A percentile compares a stretch with the other conserved stretches of the same genome.
phyloP scores from a whole-genome alignment of 2,113 vertebrate genomes.

The Lamprotornis superbus region DNA sequence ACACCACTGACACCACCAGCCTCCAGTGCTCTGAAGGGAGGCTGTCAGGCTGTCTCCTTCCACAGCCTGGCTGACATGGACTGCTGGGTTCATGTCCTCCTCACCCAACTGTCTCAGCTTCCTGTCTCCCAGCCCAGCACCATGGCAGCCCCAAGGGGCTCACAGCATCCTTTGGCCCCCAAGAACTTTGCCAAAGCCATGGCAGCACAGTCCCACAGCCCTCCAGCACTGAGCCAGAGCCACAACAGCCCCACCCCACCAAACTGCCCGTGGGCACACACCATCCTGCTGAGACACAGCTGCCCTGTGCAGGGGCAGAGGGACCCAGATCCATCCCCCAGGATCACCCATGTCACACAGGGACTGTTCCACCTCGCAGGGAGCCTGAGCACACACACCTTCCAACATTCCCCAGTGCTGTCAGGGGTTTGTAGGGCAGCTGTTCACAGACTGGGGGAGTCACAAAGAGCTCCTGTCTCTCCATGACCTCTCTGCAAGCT shows the following conservation, averaged over 20 bases:
- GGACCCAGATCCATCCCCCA: not conserved
- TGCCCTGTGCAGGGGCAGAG: not conserved
- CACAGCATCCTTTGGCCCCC: not conserved
- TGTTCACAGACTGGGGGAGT: fast-evolving
- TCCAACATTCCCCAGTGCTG: not conserved
- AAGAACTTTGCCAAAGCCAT: not conserved
- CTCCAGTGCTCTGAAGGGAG: fast-evolving
- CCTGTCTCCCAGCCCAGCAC: not conserved
- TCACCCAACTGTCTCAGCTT: not conserved
- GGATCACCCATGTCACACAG: not conserved
- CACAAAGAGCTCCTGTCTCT: not conserved
- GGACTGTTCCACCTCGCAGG: not conserved
- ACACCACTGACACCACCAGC: not conserved
- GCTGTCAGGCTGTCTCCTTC: not conserved
- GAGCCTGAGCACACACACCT: not conserved
- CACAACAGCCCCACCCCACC: fast-evolving
- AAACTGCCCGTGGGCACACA: not conserved
- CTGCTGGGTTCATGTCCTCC: not conserved
- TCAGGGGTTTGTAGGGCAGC: not conserved
- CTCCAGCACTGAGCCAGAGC: not conserved
- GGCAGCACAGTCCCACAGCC: not conserved
- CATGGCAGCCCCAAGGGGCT: not conserved
- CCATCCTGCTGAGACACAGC: not conserved
- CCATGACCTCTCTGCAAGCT: not conserved
- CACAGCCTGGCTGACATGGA: not conserved